Base-by-base conservation (phyloP, 2,888 invertebrate genomes). In the Pinctada fucata region DNA sequence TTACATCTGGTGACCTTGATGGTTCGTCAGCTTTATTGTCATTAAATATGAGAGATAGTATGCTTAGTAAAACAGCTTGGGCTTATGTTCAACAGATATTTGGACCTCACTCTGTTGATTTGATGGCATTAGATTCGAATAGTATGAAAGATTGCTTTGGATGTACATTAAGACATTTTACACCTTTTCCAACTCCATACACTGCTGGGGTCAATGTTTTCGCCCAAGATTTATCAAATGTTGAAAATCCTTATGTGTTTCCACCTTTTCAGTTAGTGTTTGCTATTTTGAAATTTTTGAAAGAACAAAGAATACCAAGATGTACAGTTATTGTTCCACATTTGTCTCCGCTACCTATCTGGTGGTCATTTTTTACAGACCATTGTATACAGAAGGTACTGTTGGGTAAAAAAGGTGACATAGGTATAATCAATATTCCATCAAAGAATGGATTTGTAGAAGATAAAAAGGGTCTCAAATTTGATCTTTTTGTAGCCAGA, bases 161-260 rank as follows among this genome's bases (percentile, higher is more conserved):
- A 2, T 13, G n/a, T 0, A 31, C 52, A 3, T 52, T 80, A 48
- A 47, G 51, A 45, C 79, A n/a, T 63, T 81, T 72, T 64, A 79
- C 80, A 1, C 76, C 76, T n/a, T 48, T 13, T 47, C 76, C 72
- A 3, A 75, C 81, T 13, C 78, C 80, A n/a, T 5, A 16, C 1
- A 72, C 79, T 13, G 47, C 64, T 13, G 83, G 79, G 49, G 79
- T 83, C 3, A 76, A 83, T 78, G 63, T 83, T 6, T 81, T 79
- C 71, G 74, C 78, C 4, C 78, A 78, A 63, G 69, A 75, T 66
- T 10, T 81, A 13, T 50, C 51, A 52, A n/a, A 67, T 4, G 76
- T 79, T 49, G 16, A 3, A 48, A 83, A 83, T 75, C 76, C 77
- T 45, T 83, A 83, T 79, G 77, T 79, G 13, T 81, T 83, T 67